Percentiles rank a stretch among this genome's conserved stretches.
Conservation (phyloP, 2,113 vertebrate species). For the Silurus asotus region DNA sequence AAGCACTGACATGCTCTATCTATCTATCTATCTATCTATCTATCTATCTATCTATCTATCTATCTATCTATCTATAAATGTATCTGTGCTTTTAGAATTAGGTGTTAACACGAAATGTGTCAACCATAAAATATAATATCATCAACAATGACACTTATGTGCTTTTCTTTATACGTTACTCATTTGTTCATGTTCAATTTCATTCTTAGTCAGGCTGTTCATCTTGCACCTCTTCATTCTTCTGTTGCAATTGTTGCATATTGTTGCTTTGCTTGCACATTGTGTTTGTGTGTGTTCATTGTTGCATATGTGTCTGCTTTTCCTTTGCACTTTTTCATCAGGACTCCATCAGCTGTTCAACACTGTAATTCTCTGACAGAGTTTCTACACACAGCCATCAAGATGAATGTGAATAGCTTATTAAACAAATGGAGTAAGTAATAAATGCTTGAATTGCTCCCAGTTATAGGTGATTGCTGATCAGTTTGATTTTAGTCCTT, state of each 20-base stretch:
- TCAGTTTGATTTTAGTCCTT: not conserved
- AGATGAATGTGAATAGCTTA: slow-evolving; percentile 78
- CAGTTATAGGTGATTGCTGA: not conserved
- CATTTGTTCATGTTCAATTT: not conserved
- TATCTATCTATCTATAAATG: not conserved
- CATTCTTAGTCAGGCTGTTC: not conserved
- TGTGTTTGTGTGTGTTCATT: slow-evolving; percentile 48
- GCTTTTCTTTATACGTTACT: not conserved
- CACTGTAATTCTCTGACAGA: slow-evolving; percentile 56
- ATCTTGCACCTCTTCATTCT: not conserved
- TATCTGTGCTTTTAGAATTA: not conserved
- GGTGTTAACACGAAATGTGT: not conserved
- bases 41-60: not conserved
- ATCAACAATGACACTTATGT: not conserved
- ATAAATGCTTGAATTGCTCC: slow-evolving; percentile 1
- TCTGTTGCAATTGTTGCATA: not conserved
- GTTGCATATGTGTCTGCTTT: slow-evolving; percentile 43
- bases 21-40: not conserved
- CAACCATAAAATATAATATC: not conserved
- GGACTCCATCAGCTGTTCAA: slow-evolving; percentile 60
- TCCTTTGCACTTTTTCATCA: slow-evolving; percentile 32
- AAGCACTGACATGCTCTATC: not conserved
- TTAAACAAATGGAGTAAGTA: slow-evolving; percentile 78
- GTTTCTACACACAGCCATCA: slow-evolving; percentile 50
- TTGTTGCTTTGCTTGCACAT: not conserved